phyloP scores from a whole-genome alignment of 2,113 vertebrate species.

The Glaucomys volans region DNA sequence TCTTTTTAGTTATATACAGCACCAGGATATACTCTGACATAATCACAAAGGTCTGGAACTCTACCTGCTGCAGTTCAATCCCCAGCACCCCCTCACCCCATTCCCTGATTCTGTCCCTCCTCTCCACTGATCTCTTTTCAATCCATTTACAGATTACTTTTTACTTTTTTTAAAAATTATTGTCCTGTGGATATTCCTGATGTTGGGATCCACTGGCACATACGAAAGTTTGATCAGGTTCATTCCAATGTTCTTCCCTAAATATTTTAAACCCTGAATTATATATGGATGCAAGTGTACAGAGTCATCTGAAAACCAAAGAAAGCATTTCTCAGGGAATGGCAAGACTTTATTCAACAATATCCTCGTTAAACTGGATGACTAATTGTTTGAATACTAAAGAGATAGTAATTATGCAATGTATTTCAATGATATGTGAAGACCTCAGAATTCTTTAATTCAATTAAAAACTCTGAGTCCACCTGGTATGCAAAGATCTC shows the following conservation, averaged over 20 bases:
- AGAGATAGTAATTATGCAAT: background rate
- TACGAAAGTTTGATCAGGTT: too few species aligned
- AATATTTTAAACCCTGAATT: background rate
- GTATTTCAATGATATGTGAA: slow-evolving; percentile 34
- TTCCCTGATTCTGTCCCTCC: too few species aligned
- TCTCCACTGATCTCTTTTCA: too few species aligned
- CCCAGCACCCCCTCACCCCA: too few species aligned
- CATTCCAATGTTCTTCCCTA: background rate
- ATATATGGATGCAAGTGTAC: background rate
- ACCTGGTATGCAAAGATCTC: background rate
- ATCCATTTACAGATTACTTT: too few species aligned
- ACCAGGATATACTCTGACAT: too few species aligned
- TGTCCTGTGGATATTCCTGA: too few species aligned
- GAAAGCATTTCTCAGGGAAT: background rate
- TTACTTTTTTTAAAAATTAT: too few species aligned
- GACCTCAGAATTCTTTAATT: slow-evolving; percentile 2
- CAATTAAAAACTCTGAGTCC: background rate
- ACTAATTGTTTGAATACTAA: background rate
- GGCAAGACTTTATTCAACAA: slow-evolving; percentile 1
- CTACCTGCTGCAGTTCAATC: too few species aligned
- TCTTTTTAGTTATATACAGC: too few species aligned
- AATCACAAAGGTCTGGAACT: too few species aligned
- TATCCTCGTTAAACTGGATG: background rate
- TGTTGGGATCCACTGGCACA: too few species aligned
- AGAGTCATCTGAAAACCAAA: background rate